phyloP scores from a whole-genome alignment of 2,888 invertebrate species.

The Trachelus stipa region DNA sequence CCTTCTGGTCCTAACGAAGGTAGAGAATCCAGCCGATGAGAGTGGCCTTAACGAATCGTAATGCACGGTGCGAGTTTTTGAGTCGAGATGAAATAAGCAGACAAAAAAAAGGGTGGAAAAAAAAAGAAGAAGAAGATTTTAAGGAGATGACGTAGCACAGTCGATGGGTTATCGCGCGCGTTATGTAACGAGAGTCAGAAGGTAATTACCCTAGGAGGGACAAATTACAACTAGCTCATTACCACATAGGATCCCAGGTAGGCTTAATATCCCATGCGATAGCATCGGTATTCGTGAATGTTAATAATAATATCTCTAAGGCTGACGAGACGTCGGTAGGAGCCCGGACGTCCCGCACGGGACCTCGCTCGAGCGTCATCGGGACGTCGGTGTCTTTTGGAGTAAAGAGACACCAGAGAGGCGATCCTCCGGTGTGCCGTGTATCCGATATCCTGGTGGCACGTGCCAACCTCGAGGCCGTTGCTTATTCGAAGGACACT shows the following conservation, averaged over 20 bases:
- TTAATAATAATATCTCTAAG: background rate
- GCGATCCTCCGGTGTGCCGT: too few species aligned
- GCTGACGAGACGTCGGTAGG: conserved; percentile 28
- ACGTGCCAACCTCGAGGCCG: too few species aligned
- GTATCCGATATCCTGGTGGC: too few species aligned
- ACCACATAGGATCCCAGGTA: conserved; percentile 1
- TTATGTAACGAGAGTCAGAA: conserved; percentile 23
- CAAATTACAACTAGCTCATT: conserved; percentile 27
- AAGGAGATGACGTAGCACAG: background rate
- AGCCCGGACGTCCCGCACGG: conserved; percentile 26
- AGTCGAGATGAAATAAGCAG: too few species aligned
- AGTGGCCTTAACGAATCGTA: too few species aligned
- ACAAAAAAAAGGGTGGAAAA: background rate
- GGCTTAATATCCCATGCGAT: background rate
- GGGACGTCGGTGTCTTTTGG: conserved; percentile 2
- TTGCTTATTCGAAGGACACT: too few species aligned
- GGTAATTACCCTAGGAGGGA: conserved; percentile 21
- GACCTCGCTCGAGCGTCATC: conserved; percentile 22
- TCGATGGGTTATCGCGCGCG: conserved; percentile 17
- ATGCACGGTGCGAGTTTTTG: too few species aligned
- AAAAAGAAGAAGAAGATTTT: background rate
- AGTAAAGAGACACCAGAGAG: too few species aligned
- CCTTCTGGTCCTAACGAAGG: background rate
- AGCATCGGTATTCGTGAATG: background rate
- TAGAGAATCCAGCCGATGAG: too few species aligned